Percentiles rank a stretch among this genome's conserved stretches.
Conservation (phyloP, 1,140 invertebrate species). For the Micrasema minimum region DNA sequence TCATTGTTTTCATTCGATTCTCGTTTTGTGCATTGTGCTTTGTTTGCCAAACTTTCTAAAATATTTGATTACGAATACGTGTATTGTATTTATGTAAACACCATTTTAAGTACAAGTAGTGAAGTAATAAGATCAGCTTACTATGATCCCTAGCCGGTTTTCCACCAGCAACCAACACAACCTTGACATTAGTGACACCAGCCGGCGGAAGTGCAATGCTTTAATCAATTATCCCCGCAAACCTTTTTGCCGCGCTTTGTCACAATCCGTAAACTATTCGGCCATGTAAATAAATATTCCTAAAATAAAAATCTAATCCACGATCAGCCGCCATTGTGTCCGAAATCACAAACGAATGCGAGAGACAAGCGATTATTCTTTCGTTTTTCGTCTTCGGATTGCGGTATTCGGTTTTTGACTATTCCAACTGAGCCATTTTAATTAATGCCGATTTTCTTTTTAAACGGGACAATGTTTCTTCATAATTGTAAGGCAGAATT, state of each 20-base stretch:
- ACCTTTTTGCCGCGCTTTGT: conserved; percentile 39
- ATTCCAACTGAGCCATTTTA: conserved; percentile 3
- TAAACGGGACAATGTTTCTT: conserved; percentile 21
- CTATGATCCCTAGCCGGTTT: too few species aligned
- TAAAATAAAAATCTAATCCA: conserved; percentile 19
- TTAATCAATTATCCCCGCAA: conserved; percentile 45
- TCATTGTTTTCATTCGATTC: too few species aligned
- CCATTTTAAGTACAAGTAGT: too few species aligned
- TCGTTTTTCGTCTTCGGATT: conserved; percentile 11
- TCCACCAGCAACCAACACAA: conserved; percentile 31
- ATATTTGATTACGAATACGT: too few species aligned
- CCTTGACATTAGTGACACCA: conserved; percentile 48
- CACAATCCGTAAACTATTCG: conserved; percentile 25
- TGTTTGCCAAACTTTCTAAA: too few species aligned
- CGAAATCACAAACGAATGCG: conserved; percentile 12
- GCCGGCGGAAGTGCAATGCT: conserved; percentile 48
- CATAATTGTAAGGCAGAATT: conserved; percentile 10
- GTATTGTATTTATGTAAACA: too few species aligned
- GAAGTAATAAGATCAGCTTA: too few species aligned
- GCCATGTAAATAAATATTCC: conserved; percentile 43
- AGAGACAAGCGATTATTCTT: conserved; percentile 6
- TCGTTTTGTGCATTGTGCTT: too few species aligned
- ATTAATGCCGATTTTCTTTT: conserved; percentile 19
- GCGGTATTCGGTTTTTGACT: conserved; percentile 23
- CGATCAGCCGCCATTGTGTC: conserved; percentile 12